These are phyloP conservation scores for Diglossa cyanea DNA, from an alignment of 2,797 vertebrate genomes.

Conservation along the genomic window DNA sequence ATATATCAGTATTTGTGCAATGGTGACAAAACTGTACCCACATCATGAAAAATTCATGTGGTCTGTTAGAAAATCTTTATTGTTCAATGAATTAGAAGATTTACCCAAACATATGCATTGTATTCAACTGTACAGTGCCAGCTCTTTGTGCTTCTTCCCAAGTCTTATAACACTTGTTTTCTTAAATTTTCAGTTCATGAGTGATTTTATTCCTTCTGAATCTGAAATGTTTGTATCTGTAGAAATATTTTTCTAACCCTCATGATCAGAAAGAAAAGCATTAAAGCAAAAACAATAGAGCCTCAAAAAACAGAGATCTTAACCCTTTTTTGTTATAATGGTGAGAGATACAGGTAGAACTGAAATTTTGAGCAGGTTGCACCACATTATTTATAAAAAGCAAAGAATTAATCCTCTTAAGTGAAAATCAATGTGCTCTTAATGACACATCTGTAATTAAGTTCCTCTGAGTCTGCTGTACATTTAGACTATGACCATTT, in stretches of 20 bases:
- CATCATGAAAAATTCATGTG: background rate
- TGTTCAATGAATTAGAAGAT: background rate
- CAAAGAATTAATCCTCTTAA: constrained; percentile 1
- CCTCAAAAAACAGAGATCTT: background rate
- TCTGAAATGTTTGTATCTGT: background rate
- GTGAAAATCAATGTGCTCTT: constrained; percentile 24
- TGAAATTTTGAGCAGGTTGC: background rate
- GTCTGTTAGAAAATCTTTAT: background rate
- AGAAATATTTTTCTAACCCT: background rate
- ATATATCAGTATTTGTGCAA: background rate
- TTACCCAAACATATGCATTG: background rate
- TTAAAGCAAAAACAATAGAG: background rate
- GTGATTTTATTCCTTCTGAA: background rate
- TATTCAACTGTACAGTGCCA: background rate
- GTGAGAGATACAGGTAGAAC: background rate
- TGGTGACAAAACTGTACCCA: background rate
- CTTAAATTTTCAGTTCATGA: background rate
- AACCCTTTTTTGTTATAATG: background rate
- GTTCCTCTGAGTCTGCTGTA: background rate
- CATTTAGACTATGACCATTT: background rate
- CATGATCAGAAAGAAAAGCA: background rate
- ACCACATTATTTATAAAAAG: background rate
- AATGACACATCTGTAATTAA: constrained; percentile 20
- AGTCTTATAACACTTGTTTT: background rate
- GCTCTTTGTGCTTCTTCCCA: background rate